A percentile compares a stretch with the other conserved stretches of the same genome.
phyloP scores from a whole-genome alignment of 2,113 vertebrate species.

The Hypanus sabinus region DNA sequence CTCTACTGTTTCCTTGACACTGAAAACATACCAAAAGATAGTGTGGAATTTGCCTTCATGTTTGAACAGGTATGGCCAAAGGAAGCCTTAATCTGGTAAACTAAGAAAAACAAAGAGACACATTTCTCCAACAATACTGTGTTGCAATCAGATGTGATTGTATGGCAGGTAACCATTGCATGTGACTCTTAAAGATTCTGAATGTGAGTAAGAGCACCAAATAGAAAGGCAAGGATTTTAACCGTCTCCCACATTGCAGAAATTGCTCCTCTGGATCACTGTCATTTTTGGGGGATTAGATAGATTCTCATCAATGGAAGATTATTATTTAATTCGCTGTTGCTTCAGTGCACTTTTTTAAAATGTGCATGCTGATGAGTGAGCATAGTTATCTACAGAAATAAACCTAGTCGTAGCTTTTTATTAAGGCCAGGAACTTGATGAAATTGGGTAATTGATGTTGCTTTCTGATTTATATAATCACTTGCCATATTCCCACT shows the following conservation, averaged over 20 bases:
- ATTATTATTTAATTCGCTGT: no score
- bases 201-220: not conserved
- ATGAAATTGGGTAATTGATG: no score
- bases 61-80: slow-evolving; percentile 79
- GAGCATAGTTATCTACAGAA: no score
- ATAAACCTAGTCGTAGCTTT: no score
- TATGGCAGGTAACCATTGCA: not conserved
- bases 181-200: not conserved
- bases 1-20: slow-evolving; percentile 96
- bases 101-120: not conserved
- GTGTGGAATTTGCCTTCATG: slow-evolving; percentile 96
- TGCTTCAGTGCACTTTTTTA: no score
- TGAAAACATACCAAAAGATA: slow-evolving; percentile 77
- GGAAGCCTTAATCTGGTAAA: not conserved
- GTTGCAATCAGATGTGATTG: not conserved
- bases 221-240: not conserved
- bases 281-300: no score
- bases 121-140: not conserved
- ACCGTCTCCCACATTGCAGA: not conserved
- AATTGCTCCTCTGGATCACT: no score
- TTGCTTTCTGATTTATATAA: no score
- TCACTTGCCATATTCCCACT: not conserved
- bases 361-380: no score
- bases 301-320: no score
- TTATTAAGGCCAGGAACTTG: no score